Evolutionary conservation across 2,888 invertebrate species (phyloP).

Genomic region (Spisula subtruncata): DNA sequence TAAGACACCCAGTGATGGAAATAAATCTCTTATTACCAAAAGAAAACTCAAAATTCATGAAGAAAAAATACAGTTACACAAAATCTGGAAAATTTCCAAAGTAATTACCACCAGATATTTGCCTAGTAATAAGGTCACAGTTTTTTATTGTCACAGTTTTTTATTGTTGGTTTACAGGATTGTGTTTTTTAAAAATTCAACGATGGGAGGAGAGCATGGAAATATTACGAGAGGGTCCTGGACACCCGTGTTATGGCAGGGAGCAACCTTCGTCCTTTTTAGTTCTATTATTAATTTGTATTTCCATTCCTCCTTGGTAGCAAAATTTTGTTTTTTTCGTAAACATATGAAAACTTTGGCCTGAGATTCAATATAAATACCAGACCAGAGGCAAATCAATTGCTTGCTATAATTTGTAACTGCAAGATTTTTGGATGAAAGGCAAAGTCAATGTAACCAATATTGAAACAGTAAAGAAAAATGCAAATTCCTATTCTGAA

Average conservation of each 20-base stretch:
- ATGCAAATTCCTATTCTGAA: neutral
- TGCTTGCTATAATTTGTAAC: constrained; percentile 27
- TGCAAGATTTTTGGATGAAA: constrained; percentile 28
- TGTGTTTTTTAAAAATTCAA: no score
- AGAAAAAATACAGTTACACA: constrained; percentile 31
- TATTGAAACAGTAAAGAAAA: neutral
- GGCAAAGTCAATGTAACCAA: constrained; percentile 4
- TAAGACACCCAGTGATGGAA: neutral
- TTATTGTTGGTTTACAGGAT: no score
- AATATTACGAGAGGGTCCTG: no score
- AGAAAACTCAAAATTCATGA: constrained; percentile 8
- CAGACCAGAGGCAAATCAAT: constrained; percentile 29
- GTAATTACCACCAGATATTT: constrained; percentile 48
- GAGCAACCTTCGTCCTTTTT: no score
- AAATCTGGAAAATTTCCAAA: constrained; percentile 50
- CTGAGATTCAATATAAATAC: constrained; percentile 43
- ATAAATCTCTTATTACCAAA: neutral
- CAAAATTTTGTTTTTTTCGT: no score
- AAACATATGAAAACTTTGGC: no score
- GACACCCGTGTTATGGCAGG: no score
- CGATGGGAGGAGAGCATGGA: no score
- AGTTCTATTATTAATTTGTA: no score
- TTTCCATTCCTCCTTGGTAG: no score
- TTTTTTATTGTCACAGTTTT: no score
- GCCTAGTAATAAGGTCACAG: constrained; percentile 6